Conservation (phyloP, 2,113 vertebrate genomes). For the Chrysochloris asiatica region DNA sequence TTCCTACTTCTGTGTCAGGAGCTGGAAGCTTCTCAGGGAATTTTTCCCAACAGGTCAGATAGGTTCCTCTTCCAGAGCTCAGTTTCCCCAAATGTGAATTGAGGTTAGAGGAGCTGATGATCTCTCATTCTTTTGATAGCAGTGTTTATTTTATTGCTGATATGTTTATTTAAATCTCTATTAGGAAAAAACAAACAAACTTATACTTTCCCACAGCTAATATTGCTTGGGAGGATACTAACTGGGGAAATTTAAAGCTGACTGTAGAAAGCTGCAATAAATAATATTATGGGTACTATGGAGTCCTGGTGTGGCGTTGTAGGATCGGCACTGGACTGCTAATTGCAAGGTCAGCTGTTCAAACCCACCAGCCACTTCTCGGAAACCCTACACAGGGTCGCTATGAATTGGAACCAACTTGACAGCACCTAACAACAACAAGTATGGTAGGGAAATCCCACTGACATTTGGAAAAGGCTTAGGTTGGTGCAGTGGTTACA, state of each 20-base stretch:
- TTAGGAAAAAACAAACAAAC: too few relatives aligned
- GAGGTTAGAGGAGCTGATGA: background rate
- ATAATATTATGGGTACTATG: background rate
- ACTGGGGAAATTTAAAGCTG: slow-evolving; percentile 1
- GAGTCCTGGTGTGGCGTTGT: background rate
- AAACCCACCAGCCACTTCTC: too few relatives aligned
- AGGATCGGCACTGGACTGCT: too few relatives aligned
- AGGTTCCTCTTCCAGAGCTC: background rate
- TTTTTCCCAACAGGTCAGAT: background rate
- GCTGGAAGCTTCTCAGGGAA: background rate
- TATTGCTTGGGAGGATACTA: background rate
- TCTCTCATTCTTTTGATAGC: background rate
- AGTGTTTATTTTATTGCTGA: too few relatives aligned
- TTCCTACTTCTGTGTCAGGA: background rate
- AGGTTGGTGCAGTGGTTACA: background rate
- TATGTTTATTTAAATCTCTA: too few relatives aligned
- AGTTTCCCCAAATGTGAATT: background rate
- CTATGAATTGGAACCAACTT: too few relatives aligned
- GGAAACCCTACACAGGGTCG: too few relatives aligned
- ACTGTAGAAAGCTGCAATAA: slow-evolving; percentile 21
- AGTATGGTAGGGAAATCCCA: background rate
- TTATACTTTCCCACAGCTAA: slow-evolving; percentile 1
- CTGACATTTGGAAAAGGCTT: background rate
- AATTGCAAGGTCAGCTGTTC: too few relatives aligned
- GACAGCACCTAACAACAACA: too few relatives aligned